Evolutionary conservation across 2,888 invertebrate species (phyloP), one percentile per base, ranked within the genome.

Genomic region (Elmis aenea): DNA sequence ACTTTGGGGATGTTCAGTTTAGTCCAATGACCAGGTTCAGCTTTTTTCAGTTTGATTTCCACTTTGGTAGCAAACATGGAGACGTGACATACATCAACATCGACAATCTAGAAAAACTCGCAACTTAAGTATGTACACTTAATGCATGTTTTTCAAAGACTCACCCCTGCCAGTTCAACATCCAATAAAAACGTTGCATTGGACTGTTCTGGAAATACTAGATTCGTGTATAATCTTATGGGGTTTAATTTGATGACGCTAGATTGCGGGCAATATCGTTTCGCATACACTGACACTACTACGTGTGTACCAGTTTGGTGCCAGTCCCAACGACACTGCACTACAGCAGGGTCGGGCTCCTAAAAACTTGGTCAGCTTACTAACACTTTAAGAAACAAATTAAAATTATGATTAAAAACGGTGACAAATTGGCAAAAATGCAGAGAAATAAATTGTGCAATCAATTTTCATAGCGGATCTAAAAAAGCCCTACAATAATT

Each of bases 221-320:
- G 65, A 56, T 79, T 74, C 1, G 85, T 76, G 47, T 80, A 77
- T 21, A 93, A 70, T 14, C 85, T 76, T 26, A 96, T 81, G 8
- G 90, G 88, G 69, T 91, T 96, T 12, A 90, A 68, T 69, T 87
- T 82, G 1, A 99, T 73, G 33, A 62, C 69, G 42, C 90, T 89
- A 38, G 75, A 63, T 10, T 75, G 74, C 5, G 93, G 91, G 51
- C 89, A 79, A 59, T 92, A 88, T 52, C 87, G 81, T 71, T 96
- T 96, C 1, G 90, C 88, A 68, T 90, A 97, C 25, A 96, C 77
- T 20, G 93, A 85, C 28, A 96, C 78, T 40, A 87, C 84, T 0
- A 96, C 86, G 62, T 79, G 76, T 1, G 81, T 75, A 0, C 81
- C 82, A 1, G 95, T 96, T 71, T 97, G 96, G 69, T 95, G 92